Evolutionary conservation across 2,113 vertebrate species (phyloP).

Genomic region (Calyptomena viridis): DNA sequence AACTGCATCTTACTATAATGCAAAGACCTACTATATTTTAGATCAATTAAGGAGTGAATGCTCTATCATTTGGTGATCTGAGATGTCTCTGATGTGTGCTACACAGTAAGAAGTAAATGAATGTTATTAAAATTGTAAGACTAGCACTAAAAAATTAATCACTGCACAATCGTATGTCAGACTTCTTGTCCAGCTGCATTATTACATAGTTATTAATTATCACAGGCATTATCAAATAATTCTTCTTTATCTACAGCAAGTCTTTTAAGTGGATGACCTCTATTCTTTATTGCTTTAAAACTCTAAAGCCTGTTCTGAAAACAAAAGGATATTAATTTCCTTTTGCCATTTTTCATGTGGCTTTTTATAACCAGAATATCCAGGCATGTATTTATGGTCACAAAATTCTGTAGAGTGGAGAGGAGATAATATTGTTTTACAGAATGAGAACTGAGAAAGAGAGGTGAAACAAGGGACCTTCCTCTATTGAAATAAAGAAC

Average conservation of each 20-base stretch:
- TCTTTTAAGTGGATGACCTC: neutral
- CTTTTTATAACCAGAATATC: neutral
- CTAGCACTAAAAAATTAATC: neutral
- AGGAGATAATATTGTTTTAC: neutral
- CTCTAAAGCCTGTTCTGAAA: neutral
- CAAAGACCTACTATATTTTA: neutral
- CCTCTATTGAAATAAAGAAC: neutral
- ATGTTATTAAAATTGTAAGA: slow-evolving; percentile 10
- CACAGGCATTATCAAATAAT: neutral
- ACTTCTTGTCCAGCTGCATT: neutral
- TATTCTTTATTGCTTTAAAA: neutral
- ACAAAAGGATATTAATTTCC: neutral
- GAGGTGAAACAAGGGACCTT: neutral
- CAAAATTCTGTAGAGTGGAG: neutral
- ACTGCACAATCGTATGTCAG: neutral
- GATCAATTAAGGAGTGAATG: neutral
- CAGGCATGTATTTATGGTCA: neutral
- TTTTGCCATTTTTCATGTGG: neutral
- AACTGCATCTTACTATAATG: neutral
- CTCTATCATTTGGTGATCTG: neutral
- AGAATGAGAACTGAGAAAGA: neutral
- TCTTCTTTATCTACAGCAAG: neutral
- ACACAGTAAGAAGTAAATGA: neutral
- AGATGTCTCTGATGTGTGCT: neutral
- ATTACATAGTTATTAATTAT: neutral